phyloP scores from a whole-genome alignment of 2,113 vertebrate genomes.

The Anoura caudifer region DNA sequence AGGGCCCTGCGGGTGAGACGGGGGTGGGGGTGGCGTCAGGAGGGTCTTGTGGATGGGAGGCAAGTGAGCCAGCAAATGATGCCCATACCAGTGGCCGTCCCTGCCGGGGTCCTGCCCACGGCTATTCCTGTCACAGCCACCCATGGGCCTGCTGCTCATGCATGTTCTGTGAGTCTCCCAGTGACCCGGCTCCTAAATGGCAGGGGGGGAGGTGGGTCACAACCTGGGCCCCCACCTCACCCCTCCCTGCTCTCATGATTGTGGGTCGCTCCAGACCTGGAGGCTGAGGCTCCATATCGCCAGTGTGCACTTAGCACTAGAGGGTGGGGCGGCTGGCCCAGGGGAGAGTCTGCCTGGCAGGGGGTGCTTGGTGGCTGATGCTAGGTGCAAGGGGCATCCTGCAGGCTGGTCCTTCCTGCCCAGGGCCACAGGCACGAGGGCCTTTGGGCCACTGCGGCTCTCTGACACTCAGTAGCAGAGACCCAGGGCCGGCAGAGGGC shows the following conservation, averaged over 20 bases:
- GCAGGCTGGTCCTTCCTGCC: not conserved
- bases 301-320: not conserved
- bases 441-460: not conserved
- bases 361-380: rapidly evolving
- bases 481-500: not conserved
- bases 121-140: not conserved
- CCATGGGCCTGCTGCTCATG: rapidly evolving
- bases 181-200: not conserved
- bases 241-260: rapidly evolving
- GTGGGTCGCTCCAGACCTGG: rapidly evolving
- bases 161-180: rapidly evolving
- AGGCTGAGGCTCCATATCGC: rapidly evolving
- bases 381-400: rapidly evolving
- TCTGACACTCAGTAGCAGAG: not conserved
- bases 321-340: rapidly evolving
- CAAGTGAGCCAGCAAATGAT: rapidly evolving
- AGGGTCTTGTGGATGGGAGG: not conserved
- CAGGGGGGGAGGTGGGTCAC: not conserved
- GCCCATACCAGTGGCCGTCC: rapidly evolving
- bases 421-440: not conserved
- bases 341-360: not conserved
- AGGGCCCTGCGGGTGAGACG: too few species aligned
- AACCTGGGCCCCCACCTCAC: not conserved
- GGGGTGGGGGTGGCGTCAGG: rapidly evolving
- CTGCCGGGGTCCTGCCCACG: not conserved